Evolutionary conservation across 2,888 invertebrate species (phyloP), one percentile per base, ranked within the genome.

Genomic region (Calameuta idolon): DNA sequence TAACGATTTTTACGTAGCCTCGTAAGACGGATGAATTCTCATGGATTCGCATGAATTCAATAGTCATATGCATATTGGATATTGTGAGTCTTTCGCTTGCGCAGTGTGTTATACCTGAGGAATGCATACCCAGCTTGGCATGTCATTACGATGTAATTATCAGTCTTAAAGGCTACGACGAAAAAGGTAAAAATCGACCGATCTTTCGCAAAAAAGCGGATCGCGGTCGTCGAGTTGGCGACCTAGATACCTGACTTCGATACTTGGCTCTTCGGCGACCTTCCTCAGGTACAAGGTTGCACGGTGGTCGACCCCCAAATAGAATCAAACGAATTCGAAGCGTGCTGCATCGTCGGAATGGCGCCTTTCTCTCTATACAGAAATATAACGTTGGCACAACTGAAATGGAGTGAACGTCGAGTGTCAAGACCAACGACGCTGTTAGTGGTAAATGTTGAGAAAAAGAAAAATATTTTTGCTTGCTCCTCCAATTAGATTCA

Each of bases 281-380:
- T 80, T 79, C 74, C 75, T 75, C 75, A 77, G 79, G 76, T 83
- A 83, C 84, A 83, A 80, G 85, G 85, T 81, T 81, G 79, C 68
- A 79, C 80, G 76, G 79, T 79, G 75, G 78, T 68, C 69, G 79
- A 78, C 81, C 77, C 77, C 77, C 71, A 83, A 85, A 82, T 76
- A 69, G 76, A 79, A 80, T 81, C 81, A 73, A 81, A 79, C 74
- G 33, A 76, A 80, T 80, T 76, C 75, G 77, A 82, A 81, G 80
- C 77, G 73, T 75, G 76, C 73, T n/a, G 75, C 23, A 55, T 55
- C 23, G 15, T 31, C 71, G 31, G 71, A 31, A 23, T 31, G 33
- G 31, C 71, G 71, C 71, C 71, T 71, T 34, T 71, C 71, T 31
- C 33, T 71, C 71, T 34, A 71, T 55, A 55, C 9, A 55, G 55